A percentile compares a stretch with the other conserved stretches of the same genome.
These are phyloP conservation scores for Steinernema carpocapsae DNA, from an alignment of 2,888 invertebrate genomes.

Conservation along the genomic window DNA sequence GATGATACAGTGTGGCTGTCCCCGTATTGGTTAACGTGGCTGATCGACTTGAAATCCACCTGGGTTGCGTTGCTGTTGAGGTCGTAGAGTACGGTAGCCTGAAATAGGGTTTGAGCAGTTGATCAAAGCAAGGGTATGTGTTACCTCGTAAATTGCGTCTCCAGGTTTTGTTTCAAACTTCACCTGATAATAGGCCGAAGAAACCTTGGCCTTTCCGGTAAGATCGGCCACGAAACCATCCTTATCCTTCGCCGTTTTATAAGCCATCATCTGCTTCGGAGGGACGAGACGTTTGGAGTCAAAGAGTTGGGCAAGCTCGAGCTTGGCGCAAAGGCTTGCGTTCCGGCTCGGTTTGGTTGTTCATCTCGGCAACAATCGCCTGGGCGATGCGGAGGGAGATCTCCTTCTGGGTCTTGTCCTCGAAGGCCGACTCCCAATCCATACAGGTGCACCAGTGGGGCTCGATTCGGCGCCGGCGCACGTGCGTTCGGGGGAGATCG, in stretches of 20 bases:
- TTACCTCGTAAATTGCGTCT: constrained; percentile 80
- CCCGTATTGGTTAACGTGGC: constrained; percentile 83
- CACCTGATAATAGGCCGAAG: constrained; percentile 79
- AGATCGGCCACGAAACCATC: constrained; percentile 86
- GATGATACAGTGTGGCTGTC: constrained; percentile 79
- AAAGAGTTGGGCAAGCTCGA: constrained; percentile 74
- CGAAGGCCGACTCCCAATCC: constrained; percentile 76
- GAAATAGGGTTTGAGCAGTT: not conserved
- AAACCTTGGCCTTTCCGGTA: constrained; percentile 74
- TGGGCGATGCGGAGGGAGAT: constrained; percentile 68
- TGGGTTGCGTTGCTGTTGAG: constrained; percentile 70
- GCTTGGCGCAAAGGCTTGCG: constrained; percentile 57
- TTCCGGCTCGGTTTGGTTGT: constrained; percentile 72
- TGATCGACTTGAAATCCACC: constrained; percentile 78
- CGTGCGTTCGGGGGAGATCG: not conserved
- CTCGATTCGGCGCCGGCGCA: constrained; percentile 86
- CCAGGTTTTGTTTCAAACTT: constrained; percentile 80
- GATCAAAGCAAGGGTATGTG: not conserved
- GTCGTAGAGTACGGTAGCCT: constrained; percentile 22
- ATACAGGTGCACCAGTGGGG: constrained; percentile 94
- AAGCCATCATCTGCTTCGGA: not conserved
- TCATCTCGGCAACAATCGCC: constrained; percentile 67
- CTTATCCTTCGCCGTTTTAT: constrained; percentile 72
- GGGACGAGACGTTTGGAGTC: constrained; percentile 75
- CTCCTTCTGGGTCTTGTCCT: not conserved